Evolutionary conservation across 2,888 invertebrate species (phyloP).

Genomic region (Trissoscelio sp.): DNA sequence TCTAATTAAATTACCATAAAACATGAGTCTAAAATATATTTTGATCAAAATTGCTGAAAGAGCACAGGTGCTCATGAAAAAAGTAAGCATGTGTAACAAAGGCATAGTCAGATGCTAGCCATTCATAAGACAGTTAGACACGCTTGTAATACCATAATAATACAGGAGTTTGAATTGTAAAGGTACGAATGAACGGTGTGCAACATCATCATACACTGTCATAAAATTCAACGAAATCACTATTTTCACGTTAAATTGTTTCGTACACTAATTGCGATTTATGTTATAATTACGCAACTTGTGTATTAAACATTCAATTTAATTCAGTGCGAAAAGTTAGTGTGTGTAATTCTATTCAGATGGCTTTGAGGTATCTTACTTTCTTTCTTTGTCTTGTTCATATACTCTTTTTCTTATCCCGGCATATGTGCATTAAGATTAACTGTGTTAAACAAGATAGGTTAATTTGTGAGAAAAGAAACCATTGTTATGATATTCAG

Average conservation of each 20-base stretch:
- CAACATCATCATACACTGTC: slow-evolving; percentile 35
- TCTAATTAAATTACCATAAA: no score
- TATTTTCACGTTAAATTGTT: slow-evolving; percentile 45
- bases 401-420: background rate
- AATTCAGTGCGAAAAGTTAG: background rate
- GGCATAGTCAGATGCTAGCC: slow-evolving; percentile 37
- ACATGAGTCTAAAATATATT: no score
- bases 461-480: slow-evolving; percentile 46
- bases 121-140: slow-evolving; percentile 60
- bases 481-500: slow-evolving; percentile 51
- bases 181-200: slow-evolving; percentile 39
- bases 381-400: background rate
- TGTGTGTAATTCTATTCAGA: slow-evolving; percentile 27
- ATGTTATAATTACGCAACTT: slow-evolving; percentile 34
- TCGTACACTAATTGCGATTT: slow-evolving; percentile 33
- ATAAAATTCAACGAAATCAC: slow-evolving; percentile 45
- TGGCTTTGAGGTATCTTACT: background rate
- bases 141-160: slow-evolving; percentile 44
- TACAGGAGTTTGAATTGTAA: slow-evolving; percentile 51
- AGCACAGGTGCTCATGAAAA: slow-evolving; percentile 44
- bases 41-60: no score
- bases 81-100: slow-evolving; percentile 53
- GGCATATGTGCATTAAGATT: slow-evolving; percentile 41
- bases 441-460: slow-evolving; percentile 46
- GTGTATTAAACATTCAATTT: slow-evolving; percentile 25